Evolutionary conservation across 2,113 vertebrate species (phyloP), one percentile per base, ranked within the genome.

Genomic region (Vimba vimba): DNA sequence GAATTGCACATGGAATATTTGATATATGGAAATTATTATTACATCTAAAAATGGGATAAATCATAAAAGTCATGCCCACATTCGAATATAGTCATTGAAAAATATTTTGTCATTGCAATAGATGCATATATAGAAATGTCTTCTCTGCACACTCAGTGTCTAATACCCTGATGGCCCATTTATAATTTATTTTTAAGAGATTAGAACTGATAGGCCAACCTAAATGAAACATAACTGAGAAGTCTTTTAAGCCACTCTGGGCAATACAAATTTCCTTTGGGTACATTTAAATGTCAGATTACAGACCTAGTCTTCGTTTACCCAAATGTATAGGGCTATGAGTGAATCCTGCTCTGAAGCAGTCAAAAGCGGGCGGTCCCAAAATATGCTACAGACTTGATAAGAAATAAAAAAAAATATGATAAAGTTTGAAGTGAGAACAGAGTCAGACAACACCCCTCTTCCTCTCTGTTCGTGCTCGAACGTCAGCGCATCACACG

Each of bases 401-500:
- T 59, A 62, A 77, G 43, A 66, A 43, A 45, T 43, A 66, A 66
- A 50, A 66, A 81, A 81, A 15, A 3, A 79, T 23, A 62, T 75
- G 27, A 79, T 57, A 57, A 60, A 59, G 76, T 66, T 59, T 71
- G 57, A 79, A 55, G 64, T 15, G 83, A 75, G 57, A 64, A 85
- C 75, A 73, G 17, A 66, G 79, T 68, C 25, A 83, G 81, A 83
- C 68, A 60, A 79, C 68, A 75, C 27, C 74, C 43, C 57, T 60
- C 55, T 75, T 52, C 69, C 66, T 45, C 81, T 57, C 33, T 25
- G 57, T 79, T 79, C 66, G 30, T 25, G 62, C 74, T 66, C 27
- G 39, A 60, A 79, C 77, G 21, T 79, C 74, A 66, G 74, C 25
- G 21, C 77, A 86, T 75, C 57, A 75, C 69, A 66, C 43, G 60